A percentile compares a stretch with the other conserved stretches of the same genome.
Conservation (phyloP, 2,113 vertebrate species). For the Actinemys pallida region DNA sequence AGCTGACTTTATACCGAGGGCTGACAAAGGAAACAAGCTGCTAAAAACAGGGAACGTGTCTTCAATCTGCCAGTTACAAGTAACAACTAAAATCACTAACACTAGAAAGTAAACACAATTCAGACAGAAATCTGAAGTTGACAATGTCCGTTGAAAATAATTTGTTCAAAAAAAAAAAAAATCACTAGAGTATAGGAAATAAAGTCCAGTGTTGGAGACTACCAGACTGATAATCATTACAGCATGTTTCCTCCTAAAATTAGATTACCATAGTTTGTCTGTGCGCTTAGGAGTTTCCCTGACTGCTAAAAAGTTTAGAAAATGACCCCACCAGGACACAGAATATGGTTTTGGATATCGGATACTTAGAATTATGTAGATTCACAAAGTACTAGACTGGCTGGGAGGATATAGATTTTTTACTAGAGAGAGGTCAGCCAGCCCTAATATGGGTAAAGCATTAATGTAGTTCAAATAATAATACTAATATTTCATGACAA, state of each 20-base stretch:
- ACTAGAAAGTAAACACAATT: background rate
- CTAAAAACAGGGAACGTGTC: background rate
- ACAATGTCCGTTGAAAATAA: background rate
- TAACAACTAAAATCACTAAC: background rate
- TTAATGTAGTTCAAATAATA: background rate
- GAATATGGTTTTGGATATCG: background rate
- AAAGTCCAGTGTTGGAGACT: background rate
- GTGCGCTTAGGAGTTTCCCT: background rate
- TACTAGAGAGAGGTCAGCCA: background rate
- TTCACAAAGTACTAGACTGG: accelerated
- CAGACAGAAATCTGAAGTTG: background rate
- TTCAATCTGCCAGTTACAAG: background rate
- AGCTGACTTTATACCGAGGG: accelerated
- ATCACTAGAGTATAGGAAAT: slow-evolving; percentile 20
- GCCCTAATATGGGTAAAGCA: background rate
- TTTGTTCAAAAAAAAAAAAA: background rate
- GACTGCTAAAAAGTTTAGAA: background rate
- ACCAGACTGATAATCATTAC: background rate
- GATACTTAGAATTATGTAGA: slow-evolving; percentile 12
- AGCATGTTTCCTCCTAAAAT: slow-evolving; percentile 1
- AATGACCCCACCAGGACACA: slow-evolving; percentile 8
- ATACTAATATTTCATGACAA: background rate
- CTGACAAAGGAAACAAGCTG: background rate
- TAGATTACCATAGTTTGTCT: background rate
- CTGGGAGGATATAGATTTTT: background rate